Percentiles rank a stretch among this genome's conserved stretches.
Evolutionary conservation across 2,888 invertebrate genomes (phyloP).

Genomic region (Dryomyza anilis): DNA sequence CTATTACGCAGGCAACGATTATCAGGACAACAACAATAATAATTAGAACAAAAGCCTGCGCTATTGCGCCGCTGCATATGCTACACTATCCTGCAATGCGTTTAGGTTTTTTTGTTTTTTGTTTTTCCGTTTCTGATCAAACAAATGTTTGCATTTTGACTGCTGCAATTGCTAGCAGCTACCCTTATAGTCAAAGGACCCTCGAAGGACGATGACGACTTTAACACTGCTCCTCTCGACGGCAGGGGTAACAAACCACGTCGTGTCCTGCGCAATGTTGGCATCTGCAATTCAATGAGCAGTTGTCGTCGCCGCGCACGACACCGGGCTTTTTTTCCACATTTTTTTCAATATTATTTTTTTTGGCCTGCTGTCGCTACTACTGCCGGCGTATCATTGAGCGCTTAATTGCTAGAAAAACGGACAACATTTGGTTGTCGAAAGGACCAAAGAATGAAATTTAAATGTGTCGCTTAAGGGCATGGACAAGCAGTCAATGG

Average conservation of each 20-base stretch:
- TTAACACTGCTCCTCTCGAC: too few species aligned
- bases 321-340: constrained; percentile 20
- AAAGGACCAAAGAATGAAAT: background rate
- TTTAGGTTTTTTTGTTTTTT: too few species aligned
- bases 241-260: too few species aligned
- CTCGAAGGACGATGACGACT: too few species aligned
- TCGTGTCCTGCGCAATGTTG: background rate
- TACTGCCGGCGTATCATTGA: constrained; percentile 19
- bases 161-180: too few species aligned
- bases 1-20: constrained; percentile 55
- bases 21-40: constrained; percentile 35
- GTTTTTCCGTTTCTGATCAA: too few species aligned
- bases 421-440: constrained; percentile 1
- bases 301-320: background rate
- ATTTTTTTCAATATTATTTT: background rate
- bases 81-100: constrained; percentile 12
- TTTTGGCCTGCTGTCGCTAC: background rate
- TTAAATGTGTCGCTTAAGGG: too few species aligned
- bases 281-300: background rate
- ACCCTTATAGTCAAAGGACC: too few species aligned
- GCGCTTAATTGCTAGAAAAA: background rate
- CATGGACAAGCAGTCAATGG: too few species aligned
- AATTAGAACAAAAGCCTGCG: background rate
- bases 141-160: too few species aligned
- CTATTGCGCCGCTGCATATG: constrained; percentile 14